Base-by-base conservation (phyloP, 2,888 invertebrate species). In the Ariolimax columbianus region DNA sequence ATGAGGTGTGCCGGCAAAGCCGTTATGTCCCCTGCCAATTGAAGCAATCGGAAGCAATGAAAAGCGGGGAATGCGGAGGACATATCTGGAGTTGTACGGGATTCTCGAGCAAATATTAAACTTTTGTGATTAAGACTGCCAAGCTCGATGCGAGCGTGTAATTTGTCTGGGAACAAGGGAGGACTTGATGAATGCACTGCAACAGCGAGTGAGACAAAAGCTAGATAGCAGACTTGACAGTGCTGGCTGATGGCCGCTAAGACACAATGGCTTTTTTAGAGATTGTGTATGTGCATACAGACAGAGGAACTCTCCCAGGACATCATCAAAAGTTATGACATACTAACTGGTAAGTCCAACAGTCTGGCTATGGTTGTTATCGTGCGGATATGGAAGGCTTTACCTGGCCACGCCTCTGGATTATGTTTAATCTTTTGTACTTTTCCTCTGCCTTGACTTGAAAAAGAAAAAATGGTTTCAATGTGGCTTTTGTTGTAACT, bases 61-160 rank as follows among this genome's bases (percentile, higher is more conserved):
- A 66, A 43, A n/a, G 79, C 66, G 40, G 26, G 68, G 47, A n/a
- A 38, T 11, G 43, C 38, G 19, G 43, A 47, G 23, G 38, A 33
- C 30, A 19, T 26, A 30, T 17, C 36, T 78, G 59, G 43, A 66
- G 66, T 63, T 36, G 23, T 36, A 63, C 59, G 59, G 66, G 82
- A 80, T 81, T 80, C 59, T 38, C 40, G 38, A 73, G 66, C 85
- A 85, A 85, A 85, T 85, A 85, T 85, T 85, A 75, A 75, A 77
- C 85, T 70, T 82, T 70, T 75, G 78, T 82, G 82, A 85, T 85
- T 85, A 85, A 85, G 85, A 85, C 77, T 81, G 77, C 68, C 73
- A 59, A 72, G 70, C 30, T 38, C 33, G 36, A 72, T 43, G 55
- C 55, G 81, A 81, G 23, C 38, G 23, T 2, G n/a, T 14, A 51